These are phyloP conservation scores for Noctua comes DNA, from an alignment of 2,888 invertebrate species.

Conservation along the genomic window DNA sequence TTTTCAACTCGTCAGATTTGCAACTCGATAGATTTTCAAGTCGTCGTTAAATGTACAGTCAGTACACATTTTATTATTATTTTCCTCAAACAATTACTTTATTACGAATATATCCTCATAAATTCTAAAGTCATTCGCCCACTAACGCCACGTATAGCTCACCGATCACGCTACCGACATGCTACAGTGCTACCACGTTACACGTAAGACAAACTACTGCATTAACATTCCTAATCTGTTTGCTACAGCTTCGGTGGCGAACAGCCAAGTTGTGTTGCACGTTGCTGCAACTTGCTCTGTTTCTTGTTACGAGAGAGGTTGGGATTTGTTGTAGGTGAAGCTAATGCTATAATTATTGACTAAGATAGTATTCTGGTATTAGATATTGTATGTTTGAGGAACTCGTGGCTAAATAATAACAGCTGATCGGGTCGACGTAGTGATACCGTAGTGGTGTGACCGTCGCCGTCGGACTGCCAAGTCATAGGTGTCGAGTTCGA, in stretches of 20 bases:
- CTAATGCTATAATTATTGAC: neutral
- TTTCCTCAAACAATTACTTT: too few species aligned
- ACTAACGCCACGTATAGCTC: neutral
- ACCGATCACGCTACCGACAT: conserved; percentile 44
- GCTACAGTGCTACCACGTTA: conserved; percentile 45
- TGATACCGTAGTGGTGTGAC: too few species aligned
- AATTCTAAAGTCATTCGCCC: conserved; percentile 6
- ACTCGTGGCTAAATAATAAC: too few species aligned
- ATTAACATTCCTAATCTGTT: conserved; percentile 78
- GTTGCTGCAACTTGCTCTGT: conserved; percentile 70
- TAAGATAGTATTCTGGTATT: neutral
- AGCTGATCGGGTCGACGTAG: too few species aligned
- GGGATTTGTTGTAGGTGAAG: conserved; percentile 2
- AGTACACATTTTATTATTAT: too few species aligned
- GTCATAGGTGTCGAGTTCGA: neutral
- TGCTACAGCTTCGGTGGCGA: conserved; percentile 74
- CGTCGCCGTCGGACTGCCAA: too few species aligned
- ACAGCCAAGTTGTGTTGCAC: conserved; percentile 73
- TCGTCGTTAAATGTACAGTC: too few species aligned
- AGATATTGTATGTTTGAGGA: too few species aligned
- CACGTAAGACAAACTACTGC: conserved; percentile 70
- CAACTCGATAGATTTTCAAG: too few species aligned
- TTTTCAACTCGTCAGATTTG: too few species aligned
- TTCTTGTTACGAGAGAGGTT: conserved; percentile 45
- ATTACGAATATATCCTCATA: too few species aligned